Conservation (phyloP, 2,888 invertebrate species). For the Vesta saturnalis region DNA sequence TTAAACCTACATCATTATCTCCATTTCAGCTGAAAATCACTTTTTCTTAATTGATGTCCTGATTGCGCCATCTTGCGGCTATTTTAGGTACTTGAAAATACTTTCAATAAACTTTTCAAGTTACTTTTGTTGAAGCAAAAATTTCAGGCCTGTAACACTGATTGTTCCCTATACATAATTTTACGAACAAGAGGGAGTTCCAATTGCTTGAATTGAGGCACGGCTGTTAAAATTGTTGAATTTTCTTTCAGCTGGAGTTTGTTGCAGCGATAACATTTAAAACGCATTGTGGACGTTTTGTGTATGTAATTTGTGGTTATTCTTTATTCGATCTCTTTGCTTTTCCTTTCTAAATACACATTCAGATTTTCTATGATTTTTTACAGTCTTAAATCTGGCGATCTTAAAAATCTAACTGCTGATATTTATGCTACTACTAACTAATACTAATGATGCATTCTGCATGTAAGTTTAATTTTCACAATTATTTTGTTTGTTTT, state of each 20-base stretch:
- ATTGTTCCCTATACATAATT: no score
- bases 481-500: neutral
- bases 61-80: no score
- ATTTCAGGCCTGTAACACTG: no score
- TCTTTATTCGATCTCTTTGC: constrained; percentile 12
- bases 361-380: neutral
- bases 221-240: constrained; percentile 1
- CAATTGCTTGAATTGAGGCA: neutral
- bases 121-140: no score
- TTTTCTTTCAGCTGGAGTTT: constrained; percentile 42
- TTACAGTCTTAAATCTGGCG: constrained; percentile 30
- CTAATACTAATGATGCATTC: constrained; percentile 16
- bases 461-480: neutral
- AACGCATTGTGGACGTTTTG: constrained; percentile 22
- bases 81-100: no score
- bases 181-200: neutral
- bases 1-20: no score
- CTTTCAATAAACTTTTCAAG: no score
- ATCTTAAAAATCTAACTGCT: constrained; percentile 25
- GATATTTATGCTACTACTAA: constrained; percentile 13
- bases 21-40: no score
- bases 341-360: neutral
- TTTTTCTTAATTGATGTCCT: no score
- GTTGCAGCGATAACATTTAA: constrained; percentile 32
- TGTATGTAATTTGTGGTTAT: constrained; percentile 28